phyloP scores from a whole-genome alignment of 2,113 vertebrate genomes.

The Anser brachyrhynchus region DNA sequence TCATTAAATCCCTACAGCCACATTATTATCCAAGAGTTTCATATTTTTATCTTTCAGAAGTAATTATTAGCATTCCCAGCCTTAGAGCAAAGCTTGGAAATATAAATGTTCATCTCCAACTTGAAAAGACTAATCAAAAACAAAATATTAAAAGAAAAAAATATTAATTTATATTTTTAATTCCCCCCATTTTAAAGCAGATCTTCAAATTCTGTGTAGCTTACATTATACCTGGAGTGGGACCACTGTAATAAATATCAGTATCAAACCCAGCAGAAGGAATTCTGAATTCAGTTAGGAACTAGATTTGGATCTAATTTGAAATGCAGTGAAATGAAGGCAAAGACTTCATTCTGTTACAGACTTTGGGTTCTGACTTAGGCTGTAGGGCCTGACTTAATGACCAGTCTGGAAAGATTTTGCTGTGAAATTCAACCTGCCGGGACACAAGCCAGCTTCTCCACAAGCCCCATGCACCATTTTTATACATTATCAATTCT shows the following conservation, averaged over 20 bases:
- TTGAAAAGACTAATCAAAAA: slow-evolving; percentile 2
- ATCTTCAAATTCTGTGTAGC: neutral
- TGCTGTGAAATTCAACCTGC: neutral
- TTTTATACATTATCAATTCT: neutral
- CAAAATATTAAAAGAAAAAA: neutral
- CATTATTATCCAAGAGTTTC: slow-evolving; percentile 11
- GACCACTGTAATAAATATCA: neutral
- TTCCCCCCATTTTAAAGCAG: neutral
- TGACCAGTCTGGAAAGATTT: neutral
- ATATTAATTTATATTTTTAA: neutral
- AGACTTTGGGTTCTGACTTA: neutral
- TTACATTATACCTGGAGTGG: neutral
- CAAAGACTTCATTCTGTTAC: neutral
- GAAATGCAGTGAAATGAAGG: neutral
- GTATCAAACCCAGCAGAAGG: neutral
- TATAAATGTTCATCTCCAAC: neutral
- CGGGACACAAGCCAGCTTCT: neutral
- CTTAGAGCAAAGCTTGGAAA: slow-evolving; percentile 1
- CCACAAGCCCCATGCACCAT: fast-evolving
- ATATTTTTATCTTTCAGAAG: slow-evolving; percentile 37
- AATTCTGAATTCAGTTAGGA: neutral
- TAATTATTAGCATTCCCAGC: slow-evolving; percentile 7
- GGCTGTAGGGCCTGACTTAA: neutral
- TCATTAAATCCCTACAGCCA: neutral
- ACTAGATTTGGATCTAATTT: neutral